Evolutionary conservation across 64 coral and sea anemone species (phyloP), one percentile per base, ranked within the genome.

Genomic region (Pachyseris speciosa): DNA sequence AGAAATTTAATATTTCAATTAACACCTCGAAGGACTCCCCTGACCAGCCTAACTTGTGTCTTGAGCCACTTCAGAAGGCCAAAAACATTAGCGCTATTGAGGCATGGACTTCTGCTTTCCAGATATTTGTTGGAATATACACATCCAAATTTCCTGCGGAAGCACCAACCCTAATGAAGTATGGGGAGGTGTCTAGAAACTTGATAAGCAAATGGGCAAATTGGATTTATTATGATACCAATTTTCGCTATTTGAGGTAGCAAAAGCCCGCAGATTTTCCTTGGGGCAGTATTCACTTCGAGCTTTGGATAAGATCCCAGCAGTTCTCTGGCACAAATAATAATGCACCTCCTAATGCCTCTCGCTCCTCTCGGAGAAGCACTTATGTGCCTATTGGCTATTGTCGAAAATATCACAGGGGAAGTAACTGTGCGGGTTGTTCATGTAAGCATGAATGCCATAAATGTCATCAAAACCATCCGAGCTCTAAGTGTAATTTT

Each of bases 401-500:
- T 36, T 51, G 51, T 4, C 79, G 34, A 25, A 55, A 83, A 41
- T 61, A 0, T 40, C 59, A 65, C 32, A 60, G 16, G 7, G 79
- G 79, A 40, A 57, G 59, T 34, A 36, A 34, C 25, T 83, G 79
- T 37, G 59, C 17, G n/a, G 81, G 81, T 20, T 88, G 86, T 65
- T 31, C 36, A 61, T 88, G n/a, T 64, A 70, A 38, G 9, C 69
- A 88, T 53, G 38, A 74, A 43, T 77, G 86, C 22, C 37, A 29
- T 13, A 74, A 51, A 5, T 88, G 85, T 36, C 34, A 67, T 15
- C 67, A 31, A 55, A 73, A 72, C 52, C 85, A 88, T 70, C n/a
- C 67, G n/a, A 52, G 42, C n/a, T 19, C 4, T 9, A 24, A 74
- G 15, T 88, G 85, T 25, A 72, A 37, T 72, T 38, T 36, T 72